Evolutionary conservation across 1,140 invertebrate genomes (phyloP).

Genomic region (Lysiphlebus fabarum): DNA sequence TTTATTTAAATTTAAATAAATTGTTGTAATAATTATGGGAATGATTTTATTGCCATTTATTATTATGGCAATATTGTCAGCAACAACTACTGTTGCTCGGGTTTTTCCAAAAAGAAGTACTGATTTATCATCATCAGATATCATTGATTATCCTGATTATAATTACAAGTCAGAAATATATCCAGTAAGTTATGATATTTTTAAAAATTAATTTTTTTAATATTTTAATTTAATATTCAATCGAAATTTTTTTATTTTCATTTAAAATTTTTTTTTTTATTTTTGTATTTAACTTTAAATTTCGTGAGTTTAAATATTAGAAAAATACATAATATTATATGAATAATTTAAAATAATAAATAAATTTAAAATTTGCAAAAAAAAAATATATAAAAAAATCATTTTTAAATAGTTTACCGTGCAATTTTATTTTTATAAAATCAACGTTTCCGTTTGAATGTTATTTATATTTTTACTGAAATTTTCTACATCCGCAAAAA

Average conservation of each 20-base stretch:
- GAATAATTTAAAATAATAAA: no score
- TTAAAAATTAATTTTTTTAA: neutral
- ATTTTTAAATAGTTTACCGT: neutral
- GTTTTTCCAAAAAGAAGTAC: conserved; percentile 21
- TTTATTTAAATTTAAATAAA: conserved; percentile 3
- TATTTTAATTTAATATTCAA: no score
- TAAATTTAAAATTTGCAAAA: no score
- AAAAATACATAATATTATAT: no score
- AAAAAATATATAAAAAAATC: no score
- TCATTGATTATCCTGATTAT: conserved; percentile 24
- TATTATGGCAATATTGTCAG: conserved; percentile 17
- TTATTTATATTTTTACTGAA: no score
- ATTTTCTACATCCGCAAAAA: no score
- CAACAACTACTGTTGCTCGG: conserved; percentile 12
- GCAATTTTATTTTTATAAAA: neutral
- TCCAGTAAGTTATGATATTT: conserved; percentile 26
- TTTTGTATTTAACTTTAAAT: no score
- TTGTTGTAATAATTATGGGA: conserved; percentile 12
- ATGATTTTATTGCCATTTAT: conserved; percentile 19
- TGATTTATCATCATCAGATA: conserved; percentile 20
- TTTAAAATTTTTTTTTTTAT: no score
- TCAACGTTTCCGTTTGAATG: conserved; percentile 1
- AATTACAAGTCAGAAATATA: conserved; percentile 29
- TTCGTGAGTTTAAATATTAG: no score
- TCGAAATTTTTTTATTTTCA: no score